Base-by-base conservation (phyloP, 2,113 vertebrate species). In the Triplophysa dalaica region DNA sequence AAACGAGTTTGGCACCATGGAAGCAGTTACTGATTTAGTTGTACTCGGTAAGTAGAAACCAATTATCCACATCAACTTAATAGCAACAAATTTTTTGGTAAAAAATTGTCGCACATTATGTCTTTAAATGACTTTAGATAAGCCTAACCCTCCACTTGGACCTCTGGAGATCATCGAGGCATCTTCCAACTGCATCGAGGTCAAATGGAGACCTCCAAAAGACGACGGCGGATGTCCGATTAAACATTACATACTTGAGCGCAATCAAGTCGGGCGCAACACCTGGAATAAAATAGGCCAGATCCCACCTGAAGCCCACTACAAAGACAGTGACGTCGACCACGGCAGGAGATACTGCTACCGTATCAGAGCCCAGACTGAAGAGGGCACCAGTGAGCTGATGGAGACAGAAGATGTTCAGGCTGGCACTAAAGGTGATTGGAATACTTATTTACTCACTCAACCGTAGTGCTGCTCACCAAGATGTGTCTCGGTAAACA, bases 361-460 rank as follows among this genome's bases (percentile, higher is more conserved):
- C 87, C 94, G 94, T 2, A 93, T 98, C 88, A 90, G 88, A 83
- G 95, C 94, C 0, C 87, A 94, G 87, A 96, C 89, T 7, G 88
- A 93, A 0, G 94, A 96, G 82, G 96, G 95, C 8, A 75, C 19
- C 1, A 94, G 97, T 1, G 93, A 96, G 0, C 41, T 92, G 0
- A 91, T 97, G 91, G 93, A 95, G 77, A 97, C 96, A 0, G 91
- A 93, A 8, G 95, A 96, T 70, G 91, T 96, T 85, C 93, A 95
- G 85, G 90, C 94, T 60, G 93, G 91, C 10, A 90, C 93, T 33
- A 95, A 94, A 91, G 95, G 96, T 98, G 77, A 91, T n/a, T 79
- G 75, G 29, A n/a, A 54, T n/a, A 52, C 14, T 4, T 52, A 52
- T 58, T 58, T 33, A 24, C 8, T 41, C 16, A 29, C n/a, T 22